Evolutionary conservation across 2,113 vertebrate genomes (phyloP).

Genomic region (Sorex fumeus): DNA sequence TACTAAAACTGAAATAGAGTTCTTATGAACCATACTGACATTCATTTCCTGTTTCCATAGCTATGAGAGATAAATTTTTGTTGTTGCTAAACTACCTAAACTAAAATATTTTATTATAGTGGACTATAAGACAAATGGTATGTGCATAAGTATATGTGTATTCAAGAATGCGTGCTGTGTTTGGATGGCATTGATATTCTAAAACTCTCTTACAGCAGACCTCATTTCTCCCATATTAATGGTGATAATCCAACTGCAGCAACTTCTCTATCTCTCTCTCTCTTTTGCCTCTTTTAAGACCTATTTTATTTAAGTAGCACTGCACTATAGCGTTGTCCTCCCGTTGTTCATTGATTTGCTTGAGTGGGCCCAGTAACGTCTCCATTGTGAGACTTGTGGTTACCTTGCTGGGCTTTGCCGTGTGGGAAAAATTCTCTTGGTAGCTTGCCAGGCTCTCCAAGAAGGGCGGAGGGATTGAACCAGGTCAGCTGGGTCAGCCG

Average conservation of each 20-base stretch:
- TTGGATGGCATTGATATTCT: slow-evolving; percentile 12
- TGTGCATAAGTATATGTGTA: not conserved
- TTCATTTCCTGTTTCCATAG: not conserved
- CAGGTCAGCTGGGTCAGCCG: too few species aligned
- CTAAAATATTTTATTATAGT: not conserved
- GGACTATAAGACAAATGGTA: not conserved
- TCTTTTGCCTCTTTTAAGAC: slow-evolving; percentile 30
- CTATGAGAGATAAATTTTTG: not conserved
- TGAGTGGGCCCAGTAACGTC: too few species aligned
- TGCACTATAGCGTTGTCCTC: too few species aligned
- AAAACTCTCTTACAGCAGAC: not conserved
- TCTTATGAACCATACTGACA: not conserved
- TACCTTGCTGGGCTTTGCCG: too few species aligned
- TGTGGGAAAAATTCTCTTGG: too few species aligned
- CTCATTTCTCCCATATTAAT: not conserved
- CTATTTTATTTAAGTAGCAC: not conserved
- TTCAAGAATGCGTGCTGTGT: not conserved
- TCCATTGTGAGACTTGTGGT: too few species aligned
- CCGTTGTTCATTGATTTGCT: too few species aligned
- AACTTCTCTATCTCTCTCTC: slow-evolving; percentile 2
- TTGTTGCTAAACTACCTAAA: not conserved
- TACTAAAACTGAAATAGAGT: not conserved
- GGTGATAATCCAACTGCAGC: not conserved
- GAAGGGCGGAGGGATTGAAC: too few species aligned
- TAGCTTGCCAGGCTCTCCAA: too few species aligned